A percentile compares a stretch with the other conserved stretches of the same genome.
These are phyloP conservation scores for Cylas formicarius DNA, from an alignment of 1,140 invertebrate genomes.

Conservation along the genomic window DNA sequence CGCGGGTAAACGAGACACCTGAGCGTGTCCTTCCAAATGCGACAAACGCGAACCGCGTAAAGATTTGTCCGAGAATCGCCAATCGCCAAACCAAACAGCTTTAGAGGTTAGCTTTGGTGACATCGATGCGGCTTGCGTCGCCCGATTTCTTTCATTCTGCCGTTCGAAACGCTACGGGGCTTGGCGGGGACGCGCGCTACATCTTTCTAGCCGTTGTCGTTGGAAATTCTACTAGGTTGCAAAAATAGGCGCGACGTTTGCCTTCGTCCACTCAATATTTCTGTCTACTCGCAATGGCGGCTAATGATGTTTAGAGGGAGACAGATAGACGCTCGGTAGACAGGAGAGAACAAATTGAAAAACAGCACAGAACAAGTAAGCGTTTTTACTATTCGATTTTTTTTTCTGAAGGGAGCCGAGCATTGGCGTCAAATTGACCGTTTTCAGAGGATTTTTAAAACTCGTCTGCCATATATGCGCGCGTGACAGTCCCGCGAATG, in stretches of 20 bases:
- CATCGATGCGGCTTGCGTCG: not conserved
- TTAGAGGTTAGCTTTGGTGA: constrained; percentile 1
- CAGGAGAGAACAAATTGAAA: not conserved
- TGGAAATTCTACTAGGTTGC: constrained; percentile 20
- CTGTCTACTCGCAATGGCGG: constrained; percentile 33
- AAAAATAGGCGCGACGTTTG: constrained; percentile 30
- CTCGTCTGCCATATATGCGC: too few species aligned
- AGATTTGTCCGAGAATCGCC: too few species aligned
- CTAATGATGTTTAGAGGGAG: constrained; percentile 39
- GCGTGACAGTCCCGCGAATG: too few species aligned
- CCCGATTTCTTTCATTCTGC: not conserved
- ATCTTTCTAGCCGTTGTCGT: constrained; percentile 1
- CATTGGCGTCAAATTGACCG: too few species aligned
- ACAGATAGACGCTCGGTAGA: constrained; percentile 9
- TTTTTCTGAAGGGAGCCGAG: too few species aligned
- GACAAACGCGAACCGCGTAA: too few species aligned
- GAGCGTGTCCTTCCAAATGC: too few species aligned
- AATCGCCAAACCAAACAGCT: not conserved
- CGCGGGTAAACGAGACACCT: too few species aligned
- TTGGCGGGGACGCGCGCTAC: not conserved
- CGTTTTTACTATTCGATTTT: too few species aligned
- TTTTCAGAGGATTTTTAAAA: too few species aligned
- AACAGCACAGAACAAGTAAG: too few species aligned
- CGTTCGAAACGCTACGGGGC: not conserved
- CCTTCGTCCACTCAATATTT: constrained; percentile 26